Evolutionary conservation across 2,113 vertebrate species (phyloP).

Genomic region (Acanthisitta chloris): DNA sequence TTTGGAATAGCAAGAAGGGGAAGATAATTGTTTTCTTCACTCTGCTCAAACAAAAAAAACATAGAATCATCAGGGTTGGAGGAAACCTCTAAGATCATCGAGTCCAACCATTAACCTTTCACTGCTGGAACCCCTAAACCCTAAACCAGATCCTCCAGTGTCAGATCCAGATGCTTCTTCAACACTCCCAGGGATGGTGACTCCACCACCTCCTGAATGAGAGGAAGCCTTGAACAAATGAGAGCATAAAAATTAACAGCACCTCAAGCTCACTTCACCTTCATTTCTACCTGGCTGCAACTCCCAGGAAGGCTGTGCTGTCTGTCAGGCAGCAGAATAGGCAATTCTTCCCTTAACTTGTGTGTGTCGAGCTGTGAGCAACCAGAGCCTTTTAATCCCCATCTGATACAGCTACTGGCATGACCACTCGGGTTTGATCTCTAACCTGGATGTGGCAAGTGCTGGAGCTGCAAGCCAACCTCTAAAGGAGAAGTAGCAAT

Average conservation of each 20-base stretch:
- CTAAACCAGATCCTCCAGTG: no score
- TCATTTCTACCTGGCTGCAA: neutral
- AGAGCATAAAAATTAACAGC: neutral
- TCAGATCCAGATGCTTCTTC: no score
- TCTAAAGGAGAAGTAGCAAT: neutral
- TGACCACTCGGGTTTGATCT: neutral
- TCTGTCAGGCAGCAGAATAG: neutral
- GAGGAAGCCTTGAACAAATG: no score
- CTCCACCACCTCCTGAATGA: no score
- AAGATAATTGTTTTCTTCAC: neutral
- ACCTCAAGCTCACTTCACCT: neutral
- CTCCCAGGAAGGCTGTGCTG: neutral
- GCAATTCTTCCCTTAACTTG: neutral
- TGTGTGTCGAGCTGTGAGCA: accelerated
- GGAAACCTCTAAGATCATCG: no score
- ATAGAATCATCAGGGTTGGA: no score
- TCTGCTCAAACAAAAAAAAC: neutral
- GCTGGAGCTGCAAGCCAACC: neutral
- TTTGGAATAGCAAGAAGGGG: neutral
- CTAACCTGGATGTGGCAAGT: neutral
- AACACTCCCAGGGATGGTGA: no score
- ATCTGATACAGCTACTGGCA: neutral
- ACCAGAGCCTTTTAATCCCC: neutral
- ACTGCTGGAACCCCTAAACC: no score
- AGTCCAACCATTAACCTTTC: no score